Evolutionary conservation across 2,888 invertebrate species (phyloP), one percentile per base, ranked within the genome.

Genomic region (Diloba caeruleocephala): DNA sequence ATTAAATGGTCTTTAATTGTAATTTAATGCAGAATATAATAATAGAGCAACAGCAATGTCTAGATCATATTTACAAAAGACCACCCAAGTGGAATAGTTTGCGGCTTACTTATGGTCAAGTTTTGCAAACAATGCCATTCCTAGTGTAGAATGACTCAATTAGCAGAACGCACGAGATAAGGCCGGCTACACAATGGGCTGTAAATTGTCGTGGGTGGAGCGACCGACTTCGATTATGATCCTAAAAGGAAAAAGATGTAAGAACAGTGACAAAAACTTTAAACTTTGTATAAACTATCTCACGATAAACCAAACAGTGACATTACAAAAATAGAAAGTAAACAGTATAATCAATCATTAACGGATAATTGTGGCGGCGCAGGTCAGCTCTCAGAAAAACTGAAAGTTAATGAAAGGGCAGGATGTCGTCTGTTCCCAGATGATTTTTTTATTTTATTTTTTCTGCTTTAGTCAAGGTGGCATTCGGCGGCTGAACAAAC

Each of bases 271-370:
- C 39, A 63, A 57, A 64, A 64, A 69, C 12, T 58, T 45, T 23
- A 53, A 45, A 39, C 51, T 60, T 61, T 61, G 41, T 49, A 32
- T 43, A 50, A 59, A 71, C 49, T 71, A 71, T 79, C 78, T 73
- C 80, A 82, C 75, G 78, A 64, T 60, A 73, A 78, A 70, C 61
- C 75, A 82, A 85, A 85, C 83, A 82, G 81, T 89, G 88, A 88
- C 84, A 81, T 56, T 56, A 82, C 87, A 84, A 77, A 84, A 89
- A 84, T 67, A 44, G 68, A 87, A 82, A 82, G 86, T 85, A 89
- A 90, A 90, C 88, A 87, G 86, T 61, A 76, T 88, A 90, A 90
- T 92, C 90, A 88, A 92, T 91, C 89, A 89, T 90, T 82, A 85
- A 82, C 82, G 87, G 82, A 76, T 87, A 87, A 88, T 88, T 84